Conservation (phyloP, 2,888 invertebrate genomes). For the Nebria salina region DNA sequence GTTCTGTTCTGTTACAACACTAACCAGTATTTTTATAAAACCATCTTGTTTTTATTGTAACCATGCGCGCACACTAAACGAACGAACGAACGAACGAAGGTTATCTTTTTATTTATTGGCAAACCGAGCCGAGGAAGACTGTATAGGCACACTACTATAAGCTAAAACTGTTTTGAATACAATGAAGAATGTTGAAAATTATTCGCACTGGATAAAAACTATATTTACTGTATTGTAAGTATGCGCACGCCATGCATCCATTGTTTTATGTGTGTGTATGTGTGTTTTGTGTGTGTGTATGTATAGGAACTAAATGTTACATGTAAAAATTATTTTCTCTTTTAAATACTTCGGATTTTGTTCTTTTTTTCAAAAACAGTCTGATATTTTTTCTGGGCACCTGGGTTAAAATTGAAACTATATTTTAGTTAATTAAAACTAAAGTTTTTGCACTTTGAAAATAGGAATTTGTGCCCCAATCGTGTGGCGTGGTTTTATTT, state of each 20-base stretch:
- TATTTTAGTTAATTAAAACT: slow-evolving; percentile 43
- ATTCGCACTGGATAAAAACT: not conserved
- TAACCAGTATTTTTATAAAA: not conserved
- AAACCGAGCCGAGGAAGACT: not conserved
- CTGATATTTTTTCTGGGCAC: slow-evolving; percentile 41
- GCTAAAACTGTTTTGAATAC: not conserved
- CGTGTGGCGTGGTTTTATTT: slow-evolving; percentile 27
- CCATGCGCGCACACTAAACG: not conserved
- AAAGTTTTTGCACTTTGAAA: slow-evolving; percentile 52
- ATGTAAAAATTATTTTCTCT: slow-evolving; percentile 29
- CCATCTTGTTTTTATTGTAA: not conserved
- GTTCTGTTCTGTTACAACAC: not conserved
- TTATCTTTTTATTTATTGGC: not conserved
- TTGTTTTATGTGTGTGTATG: slow-evolving; percentile 18
- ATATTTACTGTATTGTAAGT: not conserved
- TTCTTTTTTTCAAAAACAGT: slow-evolving; percentile 33
- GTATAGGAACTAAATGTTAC: slow-evolving; percentile 45
- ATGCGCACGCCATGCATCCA: not conserved
- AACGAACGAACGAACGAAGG: not conserved
- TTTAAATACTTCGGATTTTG: slow-evolving; percentile 30
- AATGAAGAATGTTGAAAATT: not conserved
- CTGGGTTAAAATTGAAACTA: slow-evolving; percentile 36
- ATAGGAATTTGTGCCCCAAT: slow-evolving; percentile 52
- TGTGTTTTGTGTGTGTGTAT: slow-evolving; percentile 3
- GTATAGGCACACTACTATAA: not conserved